Percentiles rank a stretch among this genome's conserved stretches.
phyloP scores from a whole-genome alignment of 2,888 invertebrate genomes.

The Melitaea athalia region DNA sequence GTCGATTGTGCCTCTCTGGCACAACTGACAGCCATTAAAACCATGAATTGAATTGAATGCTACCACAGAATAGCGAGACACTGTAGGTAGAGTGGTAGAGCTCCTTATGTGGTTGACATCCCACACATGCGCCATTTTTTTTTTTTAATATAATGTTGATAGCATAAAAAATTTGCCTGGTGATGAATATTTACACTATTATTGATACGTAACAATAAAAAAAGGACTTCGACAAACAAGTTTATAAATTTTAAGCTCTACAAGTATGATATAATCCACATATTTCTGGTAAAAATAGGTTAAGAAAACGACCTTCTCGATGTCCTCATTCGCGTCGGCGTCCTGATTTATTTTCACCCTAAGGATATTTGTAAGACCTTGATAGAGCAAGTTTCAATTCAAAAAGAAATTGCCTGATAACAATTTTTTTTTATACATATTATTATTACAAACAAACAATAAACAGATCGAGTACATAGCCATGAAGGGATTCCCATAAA shows the following conservation, averaged over 20 bases:
- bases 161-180: background rate
- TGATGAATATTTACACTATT: background rate
- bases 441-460: background rate
- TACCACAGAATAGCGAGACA: no score
- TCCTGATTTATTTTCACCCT: slow-evolving; percentile 10
- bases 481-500: background rate
- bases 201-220: background rate
- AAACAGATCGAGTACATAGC: background rate
- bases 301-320: background rate
- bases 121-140: no score
- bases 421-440: background rate
- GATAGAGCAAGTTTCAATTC: background rate
- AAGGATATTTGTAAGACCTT: slow-evolving; percentile 13
- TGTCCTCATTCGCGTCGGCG: slow-evolving; percentile 17
- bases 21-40: no score
- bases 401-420: background rate
- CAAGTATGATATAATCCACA: background rate
- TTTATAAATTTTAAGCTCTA: background rate
- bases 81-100: no score
- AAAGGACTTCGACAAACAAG: background rate
- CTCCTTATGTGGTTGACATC: no score
- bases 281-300: slow-evolving; percentile 11
- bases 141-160: no score
- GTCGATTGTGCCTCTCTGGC: no score
- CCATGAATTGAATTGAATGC: no score